A percentile compares a stretch with the other conserved stretches of the same genome.
Evolutionary conservation across 53 echinoderm and acorn worm species (phyloP).

Genomic region (Paracentrotus lividus): DNA sequence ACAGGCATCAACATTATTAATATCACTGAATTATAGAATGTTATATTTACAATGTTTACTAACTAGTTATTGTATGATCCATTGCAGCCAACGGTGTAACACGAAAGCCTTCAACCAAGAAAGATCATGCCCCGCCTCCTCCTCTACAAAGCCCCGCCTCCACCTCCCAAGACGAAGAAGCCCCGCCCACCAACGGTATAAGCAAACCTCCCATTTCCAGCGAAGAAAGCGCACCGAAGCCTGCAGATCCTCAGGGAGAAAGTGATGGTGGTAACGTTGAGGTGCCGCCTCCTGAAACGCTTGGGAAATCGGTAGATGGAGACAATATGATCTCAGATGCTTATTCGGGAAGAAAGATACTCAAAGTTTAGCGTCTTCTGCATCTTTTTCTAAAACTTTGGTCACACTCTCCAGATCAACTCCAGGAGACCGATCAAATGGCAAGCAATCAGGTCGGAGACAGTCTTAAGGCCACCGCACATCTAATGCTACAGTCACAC

Average conservation of each 20-base stretch:
- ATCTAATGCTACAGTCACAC: too few species aligned
- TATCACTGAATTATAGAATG: background rate
- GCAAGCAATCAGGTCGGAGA: too few species aligned
- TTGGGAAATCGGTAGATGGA: background rate
- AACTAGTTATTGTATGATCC: too few species aligned
- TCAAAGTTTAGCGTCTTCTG: conserved; percentile 46
- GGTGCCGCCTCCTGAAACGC: conserved; percentile 45
- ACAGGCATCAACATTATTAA: background rate
- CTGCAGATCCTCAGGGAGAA: background rate
- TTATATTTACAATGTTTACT: background rate
- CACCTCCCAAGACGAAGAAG: conserved; percentile 5
- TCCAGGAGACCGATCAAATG: too few species aligned
- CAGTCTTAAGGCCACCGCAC: too few species aligned
- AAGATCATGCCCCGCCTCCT: conserved; percentile 46
- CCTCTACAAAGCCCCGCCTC: conserved; percentile 14
- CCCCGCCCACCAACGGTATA: conserved; percentile 40
- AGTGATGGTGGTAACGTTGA: conserved; percentile 6
- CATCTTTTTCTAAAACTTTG: background rate
- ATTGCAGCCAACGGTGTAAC: conserved; percentile 48
- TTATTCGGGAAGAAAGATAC: conserved; percentile 53
- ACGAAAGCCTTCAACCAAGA: conserved; percentile 54
- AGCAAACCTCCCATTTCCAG: background rate
- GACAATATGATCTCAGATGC: background rate
- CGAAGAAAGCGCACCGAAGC: background rate
- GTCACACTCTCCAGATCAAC: too few species aligned